Evolutionary conservation across 2,113 vertebrate species (phyloP), one percentile per base, ranked within the genome.

Genomic region (Rattus rattus): DNA sequence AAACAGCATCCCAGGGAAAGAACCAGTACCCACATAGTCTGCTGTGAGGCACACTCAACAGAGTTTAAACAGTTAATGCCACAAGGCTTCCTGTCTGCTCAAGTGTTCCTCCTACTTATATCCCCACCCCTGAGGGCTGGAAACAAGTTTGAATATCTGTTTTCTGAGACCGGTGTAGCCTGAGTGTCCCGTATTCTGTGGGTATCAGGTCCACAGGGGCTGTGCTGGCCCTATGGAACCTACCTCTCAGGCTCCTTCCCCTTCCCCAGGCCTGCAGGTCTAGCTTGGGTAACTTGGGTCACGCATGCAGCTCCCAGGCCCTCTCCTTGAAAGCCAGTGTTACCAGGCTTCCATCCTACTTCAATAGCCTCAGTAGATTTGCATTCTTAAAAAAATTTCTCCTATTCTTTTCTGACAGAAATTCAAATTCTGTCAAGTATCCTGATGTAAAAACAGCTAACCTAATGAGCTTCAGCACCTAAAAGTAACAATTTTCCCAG

Each of bases 331-430:
- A 67, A 47, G 26, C 8, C 28, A 30, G 24, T 19, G 14, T 47
- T 30, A 1, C 26, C 14, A 28, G 22, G 3, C 4, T 56, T 76
- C 28, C 2, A n/a, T 47, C 0, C 47, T 61, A 14, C 11, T 67
- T 70, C 30, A 52, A 22, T 33, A 49, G 7, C 20, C 36, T 79
- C 61, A 1, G 1, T 80, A 39, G 81, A 7, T 22, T 85, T 94
- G 72, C 39, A 43, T 79, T 49, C 28, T 47, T 67, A 13, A 33
- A 5, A 65, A 77, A 7, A 65, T 30, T 49, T 61, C 61, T 26
- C 5, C 12, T 13, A 26, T 24, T 22, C 8, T 92, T 95, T 90
- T 69, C n/a, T 85, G n/a, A 69, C 30, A 69, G 67, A 94, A 96
- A 83, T 94, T 77, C 76, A 63, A 28, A 72, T 76, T 92, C 70